These are phyloP conservation scores for Chalcosyrphus nemorum DNA, from an alignment of 2,888 invertebrate genomes.

Conservation along the genomic window DNA sequence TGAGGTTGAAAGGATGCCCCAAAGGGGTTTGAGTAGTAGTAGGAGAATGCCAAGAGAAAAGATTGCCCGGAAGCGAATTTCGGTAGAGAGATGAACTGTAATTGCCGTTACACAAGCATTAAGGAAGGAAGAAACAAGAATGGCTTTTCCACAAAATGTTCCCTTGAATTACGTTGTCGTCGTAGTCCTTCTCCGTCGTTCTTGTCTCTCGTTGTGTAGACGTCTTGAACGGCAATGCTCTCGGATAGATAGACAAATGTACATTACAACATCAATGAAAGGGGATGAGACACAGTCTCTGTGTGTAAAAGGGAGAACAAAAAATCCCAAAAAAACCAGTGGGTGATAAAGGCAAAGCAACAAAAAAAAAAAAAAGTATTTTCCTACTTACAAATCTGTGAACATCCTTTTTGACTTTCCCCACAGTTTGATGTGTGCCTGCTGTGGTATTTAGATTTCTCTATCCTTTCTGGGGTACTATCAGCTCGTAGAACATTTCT, in stretches of 20 bases:
- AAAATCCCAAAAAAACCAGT: not conserved
- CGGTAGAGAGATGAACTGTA: slow-evolving; percentile 70
- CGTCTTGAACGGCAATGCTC: slow-evolving; percentile 43
- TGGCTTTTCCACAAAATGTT: slow-evolving; percentile 70
- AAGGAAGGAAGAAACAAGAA: slow-evolving; percentile 73
- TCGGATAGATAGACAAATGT: slow-evolving; percentile 35
- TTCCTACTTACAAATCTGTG: slow-evolving; percentile 69
- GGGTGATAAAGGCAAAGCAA: not conserved
- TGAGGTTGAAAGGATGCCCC: not conserved
- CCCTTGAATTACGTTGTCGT: slow-evolving; percentile 64
- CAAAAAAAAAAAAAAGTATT: slow-evolving; percentile 41
- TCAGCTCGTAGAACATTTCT: slow-evolving; percentile 13
- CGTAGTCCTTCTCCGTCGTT: slow-evolving; percentile 9
- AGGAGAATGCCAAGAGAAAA: slow-evolving; percentile 66
- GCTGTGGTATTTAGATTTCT: slow-evolving; percentile 38
- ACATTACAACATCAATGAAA: slow-evolving; percentile 50
- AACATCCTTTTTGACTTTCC: slow-evolving; percentile 62
- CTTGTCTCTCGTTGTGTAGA: too few relatives aligned
- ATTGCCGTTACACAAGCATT: slow-evolving; percentile 72
- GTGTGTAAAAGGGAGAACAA: not conserved
- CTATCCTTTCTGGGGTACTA: not conserved
- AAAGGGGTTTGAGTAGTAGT: slow-evolving; percentile 24
- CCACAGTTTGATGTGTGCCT: slow-evolving; percentile 42
- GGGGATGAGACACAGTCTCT: not conserved
- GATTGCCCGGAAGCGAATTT: slow-evolving; percentile 71